These are phyloP conservation scores for Tachysurus fulvidraco DNA, from an alignment of 2,113 vertebrate genomes.

Conservation along the genomic window DNA sequence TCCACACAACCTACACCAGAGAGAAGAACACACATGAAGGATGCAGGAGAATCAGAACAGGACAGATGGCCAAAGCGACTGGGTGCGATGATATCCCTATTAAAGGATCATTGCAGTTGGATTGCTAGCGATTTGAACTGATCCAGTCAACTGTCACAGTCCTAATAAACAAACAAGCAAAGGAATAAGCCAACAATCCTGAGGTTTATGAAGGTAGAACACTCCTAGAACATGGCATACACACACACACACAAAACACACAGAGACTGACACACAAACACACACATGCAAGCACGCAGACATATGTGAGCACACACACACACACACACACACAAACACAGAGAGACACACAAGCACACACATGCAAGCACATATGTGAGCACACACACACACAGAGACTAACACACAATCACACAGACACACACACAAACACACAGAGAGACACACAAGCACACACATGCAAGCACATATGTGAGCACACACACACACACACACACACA, in stretches of 20 bases:
- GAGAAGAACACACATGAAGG: neutral
- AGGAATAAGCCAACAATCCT: neutral
- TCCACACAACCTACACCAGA: neutral
- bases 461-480: too few relatives aligned
- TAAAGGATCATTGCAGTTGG: slow-evolving; percentile 23
- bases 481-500: too few relatives aligned
- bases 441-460: too few relatives aligned
- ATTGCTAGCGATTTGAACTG: neutral
- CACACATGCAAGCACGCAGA: neutral
- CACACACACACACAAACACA: slow-evolving; percentile 1
- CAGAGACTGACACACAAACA: neutral
- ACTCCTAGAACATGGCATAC: neutral
- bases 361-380: too few relatives aligned
- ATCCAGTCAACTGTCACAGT: slow-evolving; percentile 13
- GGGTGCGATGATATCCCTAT: slow-evolving; percentile 29
- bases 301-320: neutral
- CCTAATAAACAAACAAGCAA: slow-evolving; percentile 1
- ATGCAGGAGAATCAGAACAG: neutral
- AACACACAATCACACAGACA: too few relatives aligned
- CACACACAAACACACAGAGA: too few relatives aligned
- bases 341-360: too few relatives aligned
- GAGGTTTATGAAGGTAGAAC: neutral
- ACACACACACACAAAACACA: neutral
- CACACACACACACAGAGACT: too few relatives aligned
- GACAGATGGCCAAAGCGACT: slow-evolving; percentile 28